Evolutionary conservation across 2,113 vertebrate genomes (phyloP), one percentile per base, ranked within the genome.

Genomic region (Urocolius indicus): DNA sequence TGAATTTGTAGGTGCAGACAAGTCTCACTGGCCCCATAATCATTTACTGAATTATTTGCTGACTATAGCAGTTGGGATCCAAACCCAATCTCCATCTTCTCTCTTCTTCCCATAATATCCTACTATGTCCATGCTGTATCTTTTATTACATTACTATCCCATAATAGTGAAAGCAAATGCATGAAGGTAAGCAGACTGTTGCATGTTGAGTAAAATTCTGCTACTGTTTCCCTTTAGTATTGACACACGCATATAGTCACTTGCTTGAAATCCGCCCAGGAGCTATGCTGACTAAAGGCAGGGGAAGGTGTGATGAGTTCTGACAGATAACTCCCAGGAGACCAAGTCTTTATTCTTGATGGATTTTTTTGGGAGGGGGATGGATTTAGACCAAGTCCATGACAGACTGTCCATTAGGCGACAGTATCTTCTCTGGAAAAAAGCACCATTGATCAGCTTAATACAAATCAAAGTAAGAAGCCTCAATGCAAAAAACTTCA

Each of bases 361-460:
- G 34, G 58, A 2, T 26, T 38, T 55, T 68, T 51, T 58, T 71
- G 66, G 87, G 6, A n/a, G 38, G 38, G 38, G 12, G 51, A 43
- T 95, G 30, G 55, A 48, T 93, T 82, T 81, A 71, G 41, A 75
- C 57, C 57, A 92, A 43, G 49, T 80, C 74, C 69, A 85, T 63
- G 82, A 84, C 71, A 95, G 57, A 65, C 41, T 74, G 89, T 78
- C 86, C 82, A 43, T 93, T 90, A 7, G 24, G 59, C 66, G 38
- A 26, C 57, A 94, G 62, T 77, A 91, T 92, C 96, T 79, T 68
- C 61, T 46, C 6, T 16, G 22, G 54, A 34, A 62, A 89, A 55
- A 46, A 23, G 4, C 32, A 74, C 16, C 11, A 36, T 17, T 49
- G 36, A 30, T 82, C 88, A 89, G 38, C 66, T 78, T 93, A 27